Conservation (phyloP, 1,140 invertebrate genomes). For the Drosophila kanapiae region DNA sequence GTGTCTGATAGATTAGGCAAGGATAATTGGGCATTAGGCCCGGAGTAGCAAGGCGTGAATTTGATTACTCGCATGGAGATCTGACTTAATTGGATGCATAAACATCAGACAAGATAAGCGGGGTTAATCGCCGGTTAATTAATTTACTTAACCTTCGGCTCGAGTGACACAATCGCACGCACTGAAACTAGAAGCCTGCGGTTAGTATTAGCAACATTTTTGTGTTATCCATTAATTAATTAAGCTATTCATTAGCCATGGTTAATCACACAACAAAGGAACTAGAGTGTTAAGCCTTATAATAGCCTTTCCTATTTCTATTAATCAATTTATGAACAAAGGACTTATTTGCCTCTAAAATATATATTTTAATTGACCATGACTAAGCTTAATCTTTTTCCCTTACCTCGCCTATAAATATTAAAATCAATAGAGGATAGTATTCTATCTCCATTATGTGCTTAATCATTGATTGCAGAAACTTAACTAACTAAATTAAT, state of each 20-base stretch:
- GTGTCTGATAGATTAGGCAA: slow-evolving; percentile 38
- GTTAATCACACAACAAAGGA: not conserved
- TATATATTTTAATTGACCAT: not conserved
- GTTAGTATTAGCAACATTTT: not conserved
- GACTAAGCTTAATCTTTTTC: not conserved
- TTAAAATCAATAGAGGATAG: no score
- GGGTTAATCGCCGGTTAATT: slow-evolving; percentile 26
- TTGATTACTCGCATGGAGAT: slow-evolving; percentile 33
- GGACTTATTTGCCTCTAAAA: not conserved
- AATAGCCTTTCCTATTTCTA: not conserved
- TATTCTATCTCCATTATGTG: not conserved
- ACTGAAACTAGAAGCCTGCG: not conserved
- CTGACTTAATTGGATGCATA: slow-evolving; percentile 29
- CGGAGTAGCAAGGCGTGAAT: slow-evolving; percentile 44
- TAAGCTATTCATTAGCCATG: not conserved
- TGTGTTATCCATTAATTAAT: not conserved
- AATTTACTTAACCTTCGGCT: slow-evolving; percentile 18
- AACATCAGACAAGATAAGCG: slow-evolving; percentile 16
- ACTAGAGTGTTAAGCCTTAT: not conserved
- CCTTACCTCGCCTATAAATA: not conserved
- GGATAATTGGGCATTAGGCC: slow-evolving; percentile 41
- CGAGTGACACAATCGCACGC: not conserved
- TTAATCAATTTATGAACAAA: slow-evolving; percentile 1
- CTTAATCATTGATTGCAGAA: not conserved
- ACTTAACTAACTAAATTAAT: no score